These are phyloP conservation scores for Protophormia terraenovae DNA, from an alignment of 2,888 invertebrate species.

Conservation along the genomic window DNA sequence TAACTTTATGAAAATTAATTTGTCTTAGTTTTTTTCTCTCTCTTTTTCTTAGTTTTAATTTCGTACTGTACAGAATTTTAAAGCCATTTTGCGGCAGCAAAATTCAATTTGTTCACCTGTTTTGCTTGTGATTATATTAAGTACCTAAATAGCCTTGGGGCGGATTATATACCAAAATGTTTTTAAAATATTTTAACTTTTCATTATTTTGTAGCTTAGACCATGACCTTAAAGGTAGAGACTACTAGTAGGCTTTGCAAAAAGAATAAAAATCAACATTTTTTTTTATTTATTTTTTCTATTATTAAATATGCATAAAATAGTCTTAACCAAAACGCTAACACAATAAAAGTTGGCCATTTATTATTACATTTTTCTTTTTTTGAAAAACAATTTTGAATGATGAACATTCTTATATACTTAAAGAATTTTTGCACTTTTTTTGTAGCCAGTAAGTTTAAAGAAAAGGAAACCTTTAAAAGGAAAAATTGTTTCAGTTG, in stretches of 20 bases:
- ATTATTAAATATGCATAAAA: constrained; percentile 25
- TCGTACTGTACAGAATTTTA: background rate
- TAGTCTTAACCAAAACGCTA: background rate
- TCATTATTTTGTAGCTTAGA: background rate
- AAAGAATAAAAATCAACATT: too few species aligned
- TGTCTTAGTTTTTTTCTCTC: too few species aligned
- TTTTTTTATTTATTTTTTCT: background rate
- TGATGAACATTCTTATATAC: background rate
- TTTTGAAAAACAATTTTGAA: background rate
- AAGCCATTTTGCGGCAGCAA: background rate
- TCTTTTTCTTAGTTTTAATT: too few species aligned
- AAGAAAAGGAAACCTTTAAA: constrained; percentile 10
- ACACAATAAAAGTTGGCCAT: background rate
- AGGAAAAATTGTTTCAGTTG: background rate
- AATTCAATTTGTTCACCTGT: background rate
- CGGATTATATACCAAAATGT: background rate
- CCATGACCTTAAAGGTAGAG: constrained; percentile 15
- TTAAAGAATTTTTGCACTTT: background rate
- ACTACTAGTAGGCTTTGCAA: too few species aligned
- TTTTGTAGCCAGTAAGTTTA: background rate
- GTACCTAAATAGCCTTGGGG: constrained; percentile 22
- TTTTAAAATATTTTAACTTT: constrained; percentile 2
- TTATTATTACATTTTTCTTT: background rate
- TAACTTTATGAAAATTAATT: too few species aligned
- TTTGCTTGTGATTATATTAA: constrained; percentile 7